Evolutionary conservation across 2,888 invertebrate species (phyloP), one percentile per base, ranked within the genome.

Genomic region (Xylophagus ater): DNA sequence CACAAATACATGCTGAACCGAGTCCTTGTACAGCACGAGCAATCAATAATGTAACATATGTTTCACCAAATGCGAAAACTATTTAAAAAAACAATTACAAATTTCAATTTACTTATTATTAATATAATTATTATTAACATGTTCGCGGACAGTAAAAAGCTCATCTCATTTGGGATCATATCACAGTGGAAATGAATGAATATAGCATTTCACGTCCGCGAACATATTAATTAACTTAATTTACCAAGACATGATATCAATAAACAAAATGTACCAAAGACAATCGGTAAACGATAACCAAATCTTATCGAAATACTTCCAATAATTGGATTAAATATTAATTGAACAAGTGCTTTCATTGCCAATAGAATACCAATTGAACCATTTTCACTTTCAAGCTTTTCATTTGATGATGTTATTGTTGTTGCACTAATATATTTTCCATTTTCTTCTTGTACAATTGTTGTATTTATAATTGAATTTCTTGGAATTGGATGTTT

Each of bases 21-120:
- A 85, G 66, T 1, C 87, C 88, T 56, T 88, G 87, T 12, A 85
- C 61, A 34, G 81, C 78, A 44, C 88, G 67, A 1, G 85, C 87
- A 33, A 81, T 52, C 47, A 87, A 71, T 45, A 87, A 65, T 4
- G 76, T 62, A 40, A 68, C 65, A 58, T 81, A 85, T 3, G 76
- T 74, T 54, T 78, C 74, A 2, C 82, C 82, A 49, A 80, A 72
- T 3, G 83, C 80, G 62, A 82, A 87, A 43, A 82, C 86, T 87
- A 15, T 17, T 12, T n/a, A n/a, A n/a, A n/a, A 56, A 15, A 64
- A 61, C 44, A 40, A 33, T 47, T 43, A 17, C 25, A 26, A 39
- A 28, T 24, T 21, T 28, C 23, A n/a, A 10, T 23, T 6, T 10
- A 23, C 10, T 28, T 18, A 8, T 17, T 29, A 5, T 28, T 17